A percentile compares a stretch with the other conserved stretches of the same genome.
Conservation (phyloP, 1,140 invertebrate genomes). For the Tribolium castaneum region DNA sequence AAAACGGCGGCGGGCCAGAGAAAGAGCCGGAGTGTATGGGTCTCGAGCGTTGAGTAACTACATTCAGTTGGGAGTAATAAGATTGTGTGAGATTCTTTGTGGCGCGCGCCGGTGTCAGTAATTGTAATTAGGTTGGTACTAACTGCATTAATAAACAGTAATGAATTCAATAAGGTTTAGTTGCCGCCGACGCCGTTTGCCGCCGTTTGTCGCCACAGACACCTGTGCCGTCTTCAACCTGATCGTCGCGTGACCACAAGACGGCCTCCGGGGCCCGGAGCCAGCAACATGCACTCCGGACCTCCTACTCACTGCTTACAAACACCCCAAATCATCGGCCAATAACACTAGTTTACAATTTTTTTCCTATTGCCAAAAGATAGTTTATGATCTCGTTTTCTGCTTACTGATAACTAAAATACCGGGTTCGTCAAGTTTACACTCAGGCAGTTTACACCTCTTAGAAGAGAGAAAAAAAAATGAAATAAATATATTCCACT, state of each 20-base stretch:
- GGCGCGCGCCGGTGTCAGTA: slow-evolving; percentile 60
- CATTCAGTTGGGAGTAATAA: slow-evolving; percentile 58
- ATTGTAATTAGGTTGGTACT: slow-evolving; percentile 62
- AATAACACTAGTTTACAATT: too few species aligned
- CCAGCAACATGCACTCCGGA: neutral
- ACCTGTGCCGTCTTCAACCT: slow-evolving; percentile 28
- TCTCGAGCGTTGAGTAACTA: slow-evolving; percentile 46
- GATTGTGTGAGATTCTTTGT: slow-evolving; percentile 61
- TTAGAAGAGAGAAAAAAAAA: too few species aligned
- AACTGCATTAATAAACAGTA: slow-evolving; percentile 63
- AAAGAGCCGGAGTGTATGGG: slow-evolving; percentile 28
- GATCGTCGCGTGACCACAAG: slow-evolving; percentile 14
- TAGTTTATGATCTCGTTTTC: too few species aligned
- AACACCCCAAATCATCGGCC: too few species aligned
- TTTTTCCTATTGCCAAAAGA: too few species aligned
- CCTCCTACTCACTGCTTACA: too few species aligned
- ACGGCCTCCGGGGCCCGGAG: neutral
- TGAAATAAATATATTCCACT: too few species aligned
- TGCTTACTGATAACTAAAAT: too few species aligned
- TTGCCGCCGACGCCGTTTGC: slow-evolving; percentile 54
- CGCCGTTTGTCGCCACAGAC: slow-evolving; percentile 52
- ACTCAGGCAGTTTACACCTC: too few species aligned
- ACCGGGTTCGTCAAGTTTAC: too few species aligned
- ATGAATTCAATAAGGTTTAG: slow-evolving; percentile 62
- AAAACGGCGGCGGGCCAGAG: slow-evolving; percentile 36